Evolutionary conservation across 1,140 invertebrate species (phyloP).

Genomic region (Lordiphosa stackelbergi): DNA sequence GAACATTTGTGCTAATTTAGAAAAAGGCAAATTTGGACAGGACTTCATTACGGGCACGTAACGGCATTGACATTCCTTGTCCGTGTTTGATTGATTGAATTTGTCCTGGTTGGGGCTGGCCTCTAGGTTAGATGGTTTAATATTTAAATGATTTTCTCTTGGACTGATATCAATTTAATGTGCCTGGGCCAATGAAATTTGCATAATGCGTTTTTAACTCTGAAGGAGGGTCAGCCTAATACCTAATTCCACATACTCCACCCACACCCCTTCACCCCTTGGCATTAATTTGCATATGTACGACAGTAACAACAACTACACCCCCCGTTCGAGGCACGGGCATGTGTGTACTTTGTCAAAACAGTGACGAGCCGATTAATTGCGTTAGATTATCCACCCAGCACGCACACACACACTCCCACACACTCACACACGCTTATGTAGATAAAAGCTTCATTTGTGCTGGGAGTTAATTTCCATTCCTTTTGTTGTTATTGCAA

Average conservation of each 20-base stretch:
- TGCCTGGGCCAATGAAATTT: constrained; percentile 45
- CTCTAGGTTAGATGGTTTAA: constrained; percentile 21
- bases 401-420: constrained; percentile 27
- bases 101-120: constrained; percentile 34
- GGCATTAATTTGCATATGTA: constrained; percentile 62
- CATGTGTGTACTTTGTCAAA: constrained; percentile 53
- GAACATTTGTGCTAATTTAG: constrained; percentile 76
- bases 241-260: background rate
- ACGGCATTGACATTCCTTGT: constrained; percentile 63
- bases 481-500: constrained; percentile 68
- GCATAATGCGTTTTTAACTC: constrained; percentile 66
- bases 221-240: too few species aligned
- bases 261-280: background rate
- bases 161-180: constrained; percentile 68
- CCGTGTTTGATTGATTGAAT: constrained; percentile 72
- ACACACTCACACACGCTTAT: background rate
- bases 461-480: constrained; percentile 66
- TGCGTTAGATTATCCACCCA: constrained; percentile 63
- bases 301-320: constrained; percentile 11
- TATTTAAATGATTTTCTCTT: constrained; percentile 55
- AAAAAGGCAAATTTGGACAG: constrained; percentile 74
- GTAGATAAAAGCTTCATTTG: constrained; percentile 50
- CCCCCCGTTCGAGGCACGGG: constrained; percentile 12
- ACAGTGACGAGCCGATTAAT: constrained; percentile 74
- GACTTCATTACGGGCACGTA: constrained; percentile 72